phyloP scores from a whole-genome alignment of 2,797 vertebrate species.

The Tauraco hartlaubi region DNA sequence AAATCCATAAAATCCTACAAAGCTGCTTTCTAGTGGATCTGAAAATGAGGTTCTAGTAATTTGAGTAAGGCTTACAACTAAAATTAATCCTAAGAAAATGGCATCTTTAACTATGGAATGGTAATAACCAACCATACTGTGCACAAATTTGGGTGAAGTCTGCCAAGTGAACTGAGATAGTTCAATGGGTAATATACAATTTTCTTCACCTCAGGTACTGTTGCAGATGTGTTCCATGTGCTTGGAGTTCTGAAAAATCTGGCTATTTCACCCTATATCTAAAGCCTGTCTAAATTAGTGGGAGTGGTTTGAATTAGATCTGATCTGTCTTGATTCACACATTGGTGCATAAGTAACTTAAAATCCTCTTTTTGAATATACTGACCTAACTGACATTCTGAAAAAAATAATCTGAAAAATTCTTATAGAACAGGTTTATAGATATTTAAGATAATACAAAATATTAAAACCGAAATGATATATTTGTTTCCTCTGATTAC shows the following conservation, averaged over 20 bases:
- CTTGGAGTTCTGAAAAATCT: not conserved
- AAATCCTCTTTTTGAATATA: not conserved
- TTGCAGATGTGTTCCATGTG: not conserved
- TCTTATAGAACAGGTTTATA: not conserved
- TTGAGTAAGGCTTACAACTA: not conserved
- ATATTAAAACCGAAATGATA: not conserved
- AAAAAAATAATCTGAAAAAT: not conserved
- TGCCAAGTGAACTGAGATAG: not conserved
- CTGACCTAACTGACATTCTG: not conserved
- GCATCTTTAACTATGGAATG: not conserved
- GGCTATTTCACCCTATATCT: not conserved
- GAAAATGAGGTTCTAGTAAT: not conserved
- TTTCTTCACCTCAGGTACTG: not conserved
- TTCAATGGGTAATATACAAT: not conserved
- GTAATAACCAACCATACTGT: not conserved
- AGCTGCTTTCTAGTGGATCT: not conserved
- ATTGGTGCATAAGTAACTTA: not conserved
- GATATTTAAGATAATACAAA: not conserved
- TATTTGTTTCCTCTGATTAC: not conserved
- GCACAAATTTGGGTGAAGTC: not conserved
- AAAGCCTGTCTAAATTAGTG: not conserved
- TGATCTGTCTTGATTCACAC: not conserved
- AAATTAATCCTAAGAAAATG: not conserved
- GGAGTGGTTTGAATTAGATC: not conserved
- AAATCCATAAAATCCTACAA: not conserved